Conservation (phyloP, 2,888 invertebrate species). For the Cosmorhoe ocellata region DNA sequence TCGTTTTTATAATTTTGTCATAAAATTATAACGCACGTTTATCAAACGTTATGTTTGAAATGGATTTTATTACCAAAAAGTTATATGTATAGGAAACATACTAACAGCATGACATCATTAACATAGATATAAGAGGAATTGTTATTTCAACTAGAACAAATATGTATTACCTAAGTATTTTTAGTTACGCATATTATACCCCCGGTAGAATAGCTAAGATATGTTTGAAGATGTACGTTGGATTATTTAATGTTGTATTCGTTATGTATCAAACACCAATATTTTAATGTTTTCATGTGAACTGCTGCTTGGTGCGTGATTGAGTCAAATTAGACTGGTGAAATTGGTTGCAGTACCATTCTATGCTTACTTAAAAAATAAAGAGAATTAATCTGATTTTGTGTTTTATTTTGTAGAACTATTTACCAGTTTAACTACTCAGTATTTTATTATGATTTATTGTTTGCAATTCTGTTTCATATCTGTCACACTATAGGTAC, state of each 20-base stretch:
- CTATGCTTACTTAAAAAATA: conserved; percentile 81
- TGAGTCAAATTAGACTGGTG: conserved; percentile 71
- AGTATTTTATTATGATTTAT: no score
- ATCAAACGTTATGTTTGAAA: conserved; percentile 53
- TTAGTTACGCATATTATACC: conserved; percentile 46
- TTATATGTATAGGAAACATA: conserved; percentile 51
- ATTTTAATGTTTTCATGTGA: conserved; percentile 47
- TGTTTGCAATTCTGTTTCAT: no score
- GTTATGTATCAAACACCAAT: conserved; percentile 50
- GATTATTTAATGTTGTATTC: conserved; percentile 47
- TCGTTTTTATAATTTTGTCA: conserved; percentile 29
- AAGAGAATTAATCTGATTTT: conserved; percentile 72
- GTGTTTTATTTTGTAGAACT: conserved; percentile 34
- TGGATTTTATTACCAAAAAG: conserved; percentile 62
- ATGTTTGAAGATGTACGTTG: conserved; percentile 33
- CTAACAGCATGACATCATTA: conserved; percentile 71
- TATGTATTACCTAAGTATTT: conserved; percentile 56
- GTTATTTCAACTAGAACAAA: conserved; percentile 66
- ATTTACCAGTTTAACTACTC: no score
- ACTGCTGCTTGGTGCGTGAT: conserved; percentile 61
- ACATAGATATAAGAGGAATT: conserved; percentile 54
- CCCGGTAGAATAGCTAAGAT: conserved; percentile 36
- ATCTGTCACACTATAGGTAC: no score
- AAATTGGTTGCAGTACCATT: conserved; percentile 78
- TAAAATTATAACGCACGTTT: conserved; percentile 21